phyloP scores from a whole-genome alignment of 2,888 invertebrate species.

The Athrips mouffetella region DNA sequence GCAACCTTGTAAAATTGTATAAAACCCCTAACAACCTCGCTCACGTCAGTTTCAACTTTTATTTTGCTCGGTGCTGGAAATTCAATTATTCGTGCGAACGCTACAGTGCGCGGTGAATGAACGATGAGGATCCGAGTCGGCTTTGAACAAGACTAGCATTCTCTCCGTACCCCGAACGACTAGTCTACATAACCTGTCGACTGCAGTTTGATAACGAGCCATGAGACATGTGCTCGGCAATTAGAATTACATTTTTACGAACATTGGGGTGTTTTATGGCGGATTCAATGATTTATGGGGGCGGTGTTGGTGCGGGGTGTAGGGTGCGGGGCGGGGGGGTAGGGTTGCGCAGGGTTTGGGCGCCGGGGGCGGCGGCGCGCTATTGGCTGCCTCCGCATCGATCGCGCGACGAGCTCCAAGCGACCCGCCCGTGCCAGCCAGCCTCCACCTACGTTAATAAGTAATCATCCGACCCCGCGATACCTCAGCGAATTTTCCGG shows the following conservation, averaged over 20 bases:
- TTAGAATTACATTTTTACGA: constrained; percentile 77
- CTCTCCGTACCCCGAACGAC: constrained; percentile 58
- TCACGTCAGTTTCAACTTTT: constrained; percentile 74
- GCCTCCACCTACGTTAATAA: constrained; percentile 79
- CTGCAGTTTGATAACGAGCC: constrained; percentile 60
- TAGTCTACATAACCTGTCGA: constrained; percentile 45
- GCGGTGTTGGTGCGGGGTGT: constrained; percentile 69
- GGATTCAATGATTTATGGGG: constrained; percentile 77
- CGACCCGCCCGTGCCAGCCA: constrained; percentile 73
- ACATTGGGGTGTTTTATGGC: constrained; percentile 76
- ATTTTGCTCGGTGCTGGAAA: constrained; percentile 76
- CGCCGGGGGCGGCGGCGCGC: constrained; percentile 67
- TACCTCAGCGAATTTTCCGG: constrained; percentile 75
- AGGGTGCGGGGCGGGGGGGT: constrained; percentile 47
- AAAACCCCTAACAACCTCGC: constrained; percentile 72
- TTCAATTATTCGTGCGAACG: constrained; percentile 74
- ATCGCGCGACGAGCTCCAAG: constrained; percentile 69
- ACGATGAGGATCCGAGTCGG: constrained; percentile 54
- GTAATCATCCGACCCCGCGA: constrained; percentile 76
- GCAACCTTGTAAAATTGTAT: too few relatives aligned
- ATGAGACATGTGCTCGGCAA: constrained; percentile 70
- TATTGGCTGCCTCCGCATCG: constrained; percentile 76
- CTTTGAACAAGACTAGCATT: constrained; percentile 54
- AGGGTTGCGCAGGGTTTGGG: constrained; percentile 66
- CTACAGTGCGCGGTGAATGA: constrained; percentile 49